Percentiles rank a stretch among this genome's conserved stretches.
Evolutionary conservation across 2,113 vertebrate genomes (phyloP).

Genomic region (Chaenocephalus aceratus): DNA sequence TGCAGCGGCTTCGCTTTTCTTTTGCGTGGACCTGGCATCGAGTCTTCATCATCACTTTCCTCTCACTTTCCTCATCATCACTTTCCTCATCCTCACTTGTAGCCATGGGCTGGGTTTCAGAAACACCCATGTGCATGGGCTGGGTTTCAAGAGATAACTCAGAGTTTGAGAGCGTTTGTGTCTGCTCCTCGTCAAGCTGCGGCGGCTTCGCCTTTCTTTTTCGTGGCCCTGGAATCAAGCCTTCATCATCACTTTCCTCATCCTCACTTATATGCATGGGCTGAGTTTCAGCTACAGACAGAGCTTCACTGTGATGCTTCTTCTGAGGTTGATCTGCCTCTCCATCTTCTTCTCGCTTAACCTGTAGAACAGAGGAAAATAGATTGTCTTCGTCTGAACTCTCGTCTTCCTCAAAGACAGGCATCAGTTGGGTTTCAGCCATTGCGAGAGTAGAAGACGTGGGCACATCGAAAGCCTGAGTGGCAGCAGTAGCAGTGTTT

Average conservation of each 20-base stretch:
- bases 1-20: constrained; percentile 30
- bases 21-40: constrained; percentile 5
- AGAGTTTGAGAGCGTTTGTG: constrained; percentile 26
- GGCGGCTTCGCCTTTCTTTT: constrained; percentile 38
- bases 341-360: not conserved
- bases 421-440: constrained; percentile 66
- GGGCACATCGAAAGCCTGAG: constrained; percentile 30
- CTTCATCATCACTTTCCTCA: constrained; percentile 34
- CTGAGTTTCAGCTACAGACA: constrained; percentile 55
- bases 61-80: constrained; percentile 27
- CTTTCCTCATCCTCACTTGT: not conserved
- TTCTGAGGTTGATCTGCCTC: constrained; percentile 23
- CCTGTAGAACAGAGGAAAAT: constrained; percentile 11
- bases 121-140: not conserved
- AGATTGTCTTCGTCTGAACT: constrained; percentile 7
- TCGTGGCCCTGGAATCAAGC: not conserved
- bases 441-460: constrained; percentile 39
- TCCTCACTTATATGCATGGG: constrained; percentile 28
- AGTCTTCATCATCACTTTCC: constrained; percentile 34
- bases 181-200: constrained; percentile 40
- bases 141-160: constrained; percentile 38
- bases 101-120: constrained; percentile 61
- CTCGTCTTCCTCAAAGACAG: constrained; percentile 18
- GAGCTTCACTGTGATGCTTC: not conserved
- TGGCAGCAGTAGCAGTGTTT: constrained; percentile 40